Conservation (phyloP, 2,797 vertebrate genomes). For the Hydrolagus colliei region DNA sequence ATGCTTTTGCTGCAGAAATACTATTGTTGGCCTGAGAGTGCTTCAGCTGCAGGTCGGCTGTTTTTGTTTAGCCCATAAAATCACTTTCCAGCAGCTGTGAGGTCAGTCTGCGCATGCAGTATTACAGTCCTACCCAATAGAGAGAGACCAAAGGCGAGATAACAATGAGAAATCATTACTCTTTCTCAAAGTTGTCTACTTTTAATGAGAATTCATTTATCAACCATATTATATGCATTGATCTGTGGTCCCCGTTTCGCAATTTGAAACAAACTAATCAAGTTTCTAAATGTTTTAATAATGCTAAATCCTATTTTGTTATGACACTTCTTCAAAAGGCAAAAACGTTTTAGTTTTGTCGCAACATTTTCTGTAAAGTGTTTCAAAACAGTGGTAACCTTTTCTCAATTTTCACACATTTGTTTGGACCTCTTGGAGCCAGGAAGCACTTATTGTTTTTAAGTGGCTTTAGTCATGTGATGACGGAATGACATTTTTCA, state of each 20-base stretch:
- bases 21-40: slow-evolving; percentile 50
- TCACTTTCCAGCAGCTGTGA: slow-evolving; percentile 44
- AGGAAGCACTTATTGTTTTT: slow-evolving; percentile 65
- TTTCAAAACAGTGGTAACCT: slow-evolving; percentile 48
- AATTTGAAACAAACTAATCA: neutral
- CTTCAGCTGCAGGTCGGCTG: slow-evolving; percentile 48
- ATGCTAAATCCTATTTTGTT: neutral
- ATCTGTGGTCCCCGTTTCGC: neutral
- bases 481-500: slow-evolving; percentile 50
- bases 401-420: slow-evolving; percentile 55
- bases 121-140: slow-evolving; percentile 34
- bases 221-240: slow-evolving; percentile 21
- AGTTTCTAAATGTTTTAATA: neutral
- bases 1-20: neutral
- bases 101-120: slow-evolving; percentile 12
- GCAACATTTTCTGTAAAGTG: slow-evolving; percentile 52
- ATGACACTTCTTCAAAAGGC: slow-evolving; percentile 46
- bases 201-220: slow-evolving; percentile 50
- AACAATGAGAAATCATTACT: slow-evolving; percentile 42
- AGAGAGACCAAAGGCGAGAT: slow-evolving; percentile 33
- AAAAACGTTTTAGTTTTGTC: slow-evolving; percentile 50
- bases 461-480: slow-evolving; percentile 38
- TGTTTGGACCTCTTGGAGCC: slow-evolving; percentile 60
- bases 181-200: slow-evolving; percentile 38
- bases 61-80: slow-evolving; percentile 36